phyloP scores from a whole-genome alignment of 2,797 vertebrate genomes.

The Hippocampus kuda region DNA sequence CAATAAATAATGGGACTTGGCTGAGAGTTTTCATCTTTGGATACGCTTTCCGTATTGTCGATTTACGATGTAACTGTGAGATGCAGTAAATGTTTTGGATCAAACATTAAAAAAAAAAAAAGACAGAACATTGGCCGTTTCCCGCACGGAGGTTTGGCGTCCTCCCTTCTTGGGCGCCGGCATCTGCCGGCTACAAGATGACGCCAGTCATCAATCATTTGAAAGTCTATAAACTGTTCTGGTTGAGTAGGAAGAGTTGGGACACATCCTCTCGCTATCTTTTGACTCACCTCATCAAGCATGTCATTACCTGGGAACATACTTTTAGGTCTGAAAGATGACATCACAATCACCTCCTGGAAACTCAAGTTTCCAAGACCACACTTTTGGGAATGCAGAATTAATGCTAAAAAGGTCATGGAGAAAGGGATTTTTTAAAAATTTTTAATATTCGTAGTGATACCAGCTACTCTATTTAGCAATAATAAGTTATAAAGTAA shows the following conservation, averaged over 20 bases:
- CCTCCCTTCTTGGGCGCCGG: slow-evolving; percentile 8
- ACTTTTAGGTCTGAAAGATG: slow-evolving; percentile 17
- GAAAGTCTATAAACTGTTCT: slow-evolving; percentile 31
- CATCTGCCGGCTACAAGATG: slow-evolving; percentile 9
- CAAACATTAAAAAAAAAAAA: background rate
- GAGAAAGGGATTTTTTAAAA: too few relatives aligned
- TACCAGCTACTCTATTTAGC: too few relatives aligned
- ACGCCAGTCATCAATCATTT: slow-evolving; percentile 38
- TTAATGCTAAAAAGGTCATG: background rate
- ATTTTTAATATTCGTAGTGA: too few relatives aligned
- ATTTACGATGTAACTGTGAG: background rate
- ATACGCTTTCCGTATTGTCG: background rate
- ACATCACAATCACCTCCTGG: background rate
- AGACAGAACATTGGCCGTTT: slow-evolving; percentile 4
- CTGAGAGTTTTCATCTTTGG: background rate
- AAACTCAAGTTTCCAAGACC: slow-evolving; percentile 17
- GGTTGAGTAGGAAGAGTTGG: slow-evolving; percentile 21
- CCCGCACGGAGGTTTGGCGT: slow-evolving; percentile 10
- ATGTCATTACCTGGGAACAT: slow-evolving; percentile 36
- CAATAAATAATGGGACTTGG: background rate
- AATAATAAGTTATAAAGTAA: too few relatives aligned
- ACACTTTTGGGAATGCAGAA: slow-evolving; percentile 3
- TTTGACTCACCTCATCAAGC: slow-evolving; percentile 45
- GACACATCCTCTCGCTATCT: slow-evolving; percentile 26
- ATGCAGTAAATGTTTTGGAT: background rate